Evolutionary conservation across 2,888 invertebrate species (phyloP), one percentile per base, ranked within the genome.

Genomic region (Physocephala rufipes): DNA sequence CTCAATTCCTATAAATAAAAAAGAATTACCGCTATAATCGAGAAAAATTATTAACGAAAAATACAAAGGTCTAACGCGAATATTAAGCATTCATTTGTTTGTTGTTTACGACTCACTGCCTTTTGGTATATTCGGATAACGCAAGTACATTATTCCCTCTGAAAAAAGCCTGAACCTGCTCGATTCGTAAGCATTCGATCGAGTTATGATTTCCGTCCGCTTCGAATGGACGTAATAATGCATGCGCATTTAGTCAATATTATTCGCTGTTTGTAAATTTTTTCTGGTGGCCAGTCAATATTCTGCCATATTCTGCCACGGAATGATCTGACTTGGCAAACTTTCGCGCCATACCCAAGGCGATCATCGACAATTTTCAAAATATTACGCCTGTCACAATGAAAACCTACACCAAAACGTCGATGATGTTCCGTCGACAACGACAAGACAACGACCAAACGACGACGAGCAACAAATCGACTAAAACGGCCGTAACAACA

Each of bases 151-250:
- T 36, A 36, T 36, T 36, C 36, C 36, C 36, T 4, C 36, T 4
- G 5, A 7, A 9, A 36, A 36, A 36, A 36, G 5, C 9, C 9
- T 36, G 5, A 4, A 9, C 36, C 36, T 36, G 36, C 36, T 3
- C 49, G 49, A n/a, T 15, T 4, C 15, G 12, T 15, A 16, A 24
- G 9, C 58, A 24, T 77, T 77, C 78, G 79, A 80, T 81, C 81
- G 81, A 81, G 79, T 82, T 81, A 81, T 82, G 80, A 80, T 82
- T 81, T 82, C 81, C 81, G 81, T 78, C 78, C 78, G 76, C 76
- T 71, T 47, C 58, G 19, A 51, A 19, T 43, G 47, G 43, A 53
- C 69, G 67, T 71, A 73, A 68, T 69, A 73, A 68, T 69, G 53
- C 70, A 73, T 75, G 74, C 71, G 72, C 71, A 75, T 75, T 71